Base-by-base conservation (phyloP, 2,113 vertebrate species). In the Rutilus rutilus region DNA sequence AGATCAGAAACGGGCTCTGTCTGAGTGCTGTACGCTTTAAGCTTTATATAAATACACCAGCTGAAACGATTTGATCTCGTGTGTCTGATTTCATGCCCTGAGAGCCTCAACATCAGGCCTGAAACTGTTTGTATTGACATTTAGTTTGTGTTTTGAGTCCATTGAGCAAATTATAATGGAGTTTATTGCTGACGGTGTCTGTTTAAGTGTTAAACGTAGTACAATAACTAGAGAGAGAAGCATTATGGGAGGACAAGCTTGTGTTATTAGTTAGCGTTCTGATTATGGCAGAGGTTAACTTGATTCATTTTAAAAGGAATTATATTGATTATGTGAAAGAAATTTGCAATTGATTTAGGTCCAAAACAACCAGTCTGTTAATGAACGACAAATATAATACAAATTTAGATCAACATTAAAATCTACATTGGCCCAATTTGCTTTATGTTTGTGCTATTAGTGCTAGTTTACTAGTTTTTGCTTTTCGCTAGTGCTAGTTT, bases 1-100 rank as follows among this genome's bases (percentile, higher is more conserved):
- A 88, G 86, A 90, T 87, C 84, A 86, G 87, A 52, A 17, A 17
- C 50, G 4, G 15, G 50, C 50, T 69, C 59, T 1, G 3, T 60
- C 25, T 1, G n/a, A 64, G 62, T 30, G 62, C 62, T 17, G 14
- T 30, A 7, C 30, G 14, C 62, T 65, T 25, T 30, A 30, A 2
- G 25, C 25, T 65, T 17, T 15, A 33, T 64, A 30, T 62, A 27
- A 27, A 62, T n/a, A 62, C 59, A 60, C 23, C 59, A 64, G 25
- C 12, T 30, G 12, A 64, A 64, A 30, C 6, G 5, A 27, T 33
- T 27, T 57, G 54, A n/a, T 60, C 6, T 14, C 1, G n/a, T 30
- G 25, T 30, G 25, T 64, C 64, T 65, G 27, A 65, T 33, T 65
- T 33, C 64, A 33, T 65, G 64, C 5, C 5, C 27, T 30, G 17